Evolutionary conservation across 2,797 vertebrate species (phyloP), one percentile per base, ranked within the genome.

Genomic region (Sitta carolinensis): DNA sequence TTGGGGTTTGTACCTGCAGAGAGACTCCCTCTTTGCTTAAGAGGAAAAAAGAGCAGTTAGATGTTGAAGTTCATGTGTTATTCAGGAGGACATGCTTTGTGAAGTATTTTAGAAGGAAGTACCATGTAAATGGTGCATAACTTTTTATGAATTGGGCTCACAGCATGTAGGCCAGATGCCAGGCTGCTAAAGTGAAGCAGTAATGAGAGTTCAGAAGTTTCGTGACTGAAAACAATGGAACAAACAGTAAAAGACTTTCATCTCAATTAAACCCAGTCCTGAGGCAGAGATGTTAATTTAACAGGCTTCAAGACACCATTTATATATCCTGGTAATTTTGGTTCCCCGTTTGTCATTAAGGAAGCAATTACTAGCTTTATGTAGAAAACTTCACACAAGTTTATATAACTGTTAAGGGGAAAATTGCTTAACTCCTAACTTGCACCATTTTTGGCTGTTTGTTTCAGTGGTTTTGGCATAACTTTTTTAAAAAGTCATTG

Each of bases 201-300:
- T 96, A 85, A 93, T 57, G 54, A 52, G 78, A 90, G 73, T 93
- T 94, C 83, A 93, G 94, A 97, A 96, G 84, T 92, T 87, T 97
- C 70, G 78, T 97, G 89, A 92, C 87, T 94, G 78, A 94, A 96
- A 96, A 97, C 81, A 96, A 67, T 94, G 94, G 95, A 94, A 96
- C 82, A 96, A 96, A 95, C 80, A 95, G 64, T 97, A 96, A 97
- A 95, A 96, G 62, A 40, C 89, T 98, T 97, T 95, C 42, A 78
- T 93, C 82, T 97, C 96, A 77, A 94, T 98, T 97, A 96, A 97
- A 86, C 67, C 58, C 81, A 89, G 74, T 97, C 97, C 58, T 54
- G 89, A 97, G 97, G 95, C 97, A 96, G 87, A 92, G 63, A 94
- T 97, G 96, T 96, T 98, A 97, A 97, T 96, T 97, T 97, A 97